A percentile compares a stretch with the other conserved stretches of the same genome.
These are phyloP conservation scores for Heliconius melpomene DNA, from an alignment of 1,140 invertebrate species.

Conservation along the genomic window DNA sequence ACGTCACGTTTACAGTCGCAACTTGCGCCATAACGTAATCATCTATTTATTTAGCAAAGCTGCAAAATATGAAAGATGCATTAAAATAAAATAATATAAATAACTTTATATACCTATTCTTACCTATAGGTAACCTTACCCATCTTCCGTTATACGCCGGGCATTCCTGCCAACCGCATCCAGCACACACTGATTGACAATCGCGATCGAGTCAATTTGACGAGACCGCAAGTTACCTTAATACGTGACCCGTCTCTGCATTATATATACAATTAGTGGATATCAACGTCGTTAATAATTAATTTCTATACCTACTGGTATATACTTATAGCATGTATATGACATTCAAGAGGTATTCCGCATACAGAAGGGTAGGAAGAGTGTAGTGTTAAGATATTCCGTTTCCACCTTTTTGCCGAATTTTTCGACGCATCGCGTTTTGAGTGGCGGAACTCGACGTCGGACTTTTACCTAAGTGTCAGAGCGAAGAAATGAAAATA, in stretches of 20 bases:
- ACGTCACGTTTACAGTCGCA: too few relatives aligned
- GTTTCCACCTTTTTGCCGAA: neutral
- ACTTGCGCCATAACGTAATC: too few relatives aligned
- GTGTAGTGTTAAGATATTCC: neutral
- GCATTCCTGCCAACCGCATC: constrained; percentile 7
- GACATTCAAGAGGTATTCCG: too few relatives aligned
- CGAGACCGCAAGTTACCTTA: constrained; percentile 1
- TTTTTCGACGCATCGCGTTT: neutral
- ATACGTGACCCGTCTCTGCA: neutral
- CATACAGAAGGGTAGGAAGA: too few relatives aligned
- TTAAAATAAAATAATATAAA: too few relatives aligned
- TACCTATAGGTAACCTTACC: neutral
- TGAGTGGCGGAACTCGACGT: too few relatives aligned
- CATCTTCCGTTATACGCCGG: neutral
- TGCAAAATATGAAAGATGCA: too few relatives aligned
- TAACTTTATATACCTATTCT: too few relatives aligned
- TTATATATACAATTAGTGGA: constrained; percentile 7
- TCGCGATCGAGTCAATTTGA: constrained; percentile 3
- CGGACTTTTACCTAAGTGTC: too few relatives aligned
- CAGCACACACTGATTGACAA: neutral
- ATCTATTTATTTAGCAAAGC: too few relatives aligned
- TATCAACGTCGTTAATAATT: neutral
- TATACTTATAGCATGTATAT: too few relatives aligned
- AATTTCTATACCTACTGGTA: neutral
- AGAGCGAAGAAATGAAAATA: too few relatives aligned